Evolutionary conservation across 2,888 invertebrate species (phyloP).

Genomic region (Drosophila merina): DNA sequence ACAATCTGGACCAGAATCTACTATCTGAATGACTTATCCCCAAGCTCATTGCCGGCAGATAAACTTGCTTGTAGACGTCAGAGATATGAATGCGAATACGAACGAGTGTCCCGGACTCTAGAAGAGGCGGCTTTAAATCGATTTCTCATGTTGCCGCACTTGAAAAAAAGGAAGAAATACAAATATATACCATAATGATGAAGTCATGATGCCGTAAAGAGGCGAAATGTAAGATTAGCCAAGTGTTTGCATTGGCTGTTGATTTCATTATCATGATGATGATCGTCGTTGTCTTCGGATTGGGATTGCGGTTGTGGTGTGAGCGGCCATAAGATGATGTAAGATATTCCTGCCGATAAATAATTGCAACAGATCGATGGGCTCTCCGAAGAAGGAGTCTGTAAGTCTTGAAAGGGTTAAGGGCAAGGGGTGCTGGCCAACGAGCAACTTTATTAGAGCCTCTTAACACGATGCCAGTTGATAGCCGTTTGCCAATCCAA

Average conservation of each 20-base stretch:
- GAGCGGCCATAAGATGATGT: slow-evolving; percentile 68
- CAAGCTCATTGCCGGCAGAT: slow-evolving; percentile 68
- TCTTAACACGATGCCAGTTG: slow-evolving; percentile 73
- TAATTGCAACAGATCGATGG: slow-evolving; percentile 71
- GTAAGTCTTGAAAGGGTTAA: slow-evolving; percentile 15
- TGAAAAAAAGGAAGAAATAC: slow-evolving; percentile 4
- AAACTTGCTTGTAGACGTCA: slow-evolving; percentile 68
- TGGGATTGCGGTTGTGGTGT: neutral
- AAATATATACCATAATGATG: slow-evolving; percentile 6
- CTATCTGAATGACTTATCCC: slow-evolving; percentile 63
- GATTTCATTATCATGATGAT: slow-evolving; percentile 63
- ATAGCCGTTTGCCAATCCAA: slow-evolving; percentile 44
- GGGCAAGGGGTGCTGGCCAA: slow-evolving; percentile 6
- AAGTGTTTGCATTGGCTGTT: slow-evolving; percentile 46
- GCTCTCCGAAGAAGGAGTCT: slow-evolving; percentile 9
- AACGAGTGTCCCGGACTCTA: slow-evolving; percentile 13
- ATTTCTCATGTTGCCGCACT: slow-evolving; percentile 73
- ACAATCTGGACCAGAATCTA: slow-evolving; percentile 59
- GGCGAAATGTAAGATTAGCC: slow-evolving; percentile 68
- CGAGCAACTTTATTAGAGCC: slow-evolving; percentile 74
- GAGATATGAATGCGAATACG: slow-evolving; percentile 30
- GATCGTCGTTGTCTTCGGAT: no score
- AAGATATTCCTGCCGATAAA: slow-evolving; percentile 73
- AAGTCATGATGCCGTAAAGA: slow-evolving; percentile 14
- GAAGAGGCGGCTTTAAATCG: slow-evolving; percentile 62